These are phyloP conservation scores for Anastrepha ludens DNA, from an alignment of 1,140 invertebrate species.

Conservation along the genomic window DNA sequence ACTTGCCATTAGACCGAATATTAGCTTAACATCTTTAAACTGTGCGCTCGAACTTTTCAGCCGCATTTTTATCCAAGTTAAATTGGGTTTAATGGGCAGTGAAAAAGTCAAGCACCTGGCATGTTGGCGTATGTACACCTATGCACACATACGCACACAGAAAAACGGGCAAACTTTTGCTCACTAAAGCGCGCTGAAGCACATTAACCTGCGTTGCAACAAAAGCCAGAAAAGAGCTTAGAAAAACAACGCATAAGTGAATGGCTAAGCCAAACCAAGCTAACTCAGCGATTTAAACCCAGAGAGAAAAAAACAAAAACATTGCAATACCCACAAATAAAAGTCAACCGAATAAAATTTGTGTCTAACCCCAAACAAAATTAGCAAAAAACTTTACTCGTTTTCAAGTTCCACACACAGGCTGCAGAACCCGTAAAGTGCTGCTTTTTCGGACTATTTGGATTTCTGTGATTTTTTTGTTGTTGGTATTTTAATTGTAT, in stretches of 20 bases:
- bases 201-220: neutral
- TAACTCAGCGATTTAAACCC: neutral
- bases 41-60: slow-evolving; percentile 2
- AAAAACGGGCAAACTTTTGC: neutral
- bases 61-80: neutral
- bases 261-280: neutral
- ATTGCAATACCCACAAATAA: neutral
- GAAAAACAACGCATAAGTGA: neutral
- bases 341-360: neutral
- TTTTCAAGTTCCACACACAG: neutral
- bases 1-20: neutral
- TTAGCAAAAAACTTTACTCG: slow-evolving; percentile 16
- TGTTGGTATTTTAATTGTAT: neutral
- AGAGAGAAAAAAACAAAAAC: neutral
- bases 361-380: neutral
- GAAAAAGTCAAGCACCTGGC: neutral
- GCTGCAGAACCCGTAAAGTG: neutral
- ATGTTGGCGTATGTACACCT: neutral
- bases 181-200: neutral
- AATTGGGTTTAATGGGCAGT: slow-evolving; percentile 27
- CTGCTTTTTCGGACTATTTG: neutral
- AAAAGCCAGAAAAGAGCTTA: neutral
- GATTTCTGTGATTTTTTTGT: neutral
- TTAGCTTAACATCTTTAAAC: neutral
- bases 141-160: neutral